Evolutionary conservation across 2,888 invertebrate species (phyloP), one percentile per base, ranked within the genome.

Genomic region (Dysmachus trigonus): DNA sequence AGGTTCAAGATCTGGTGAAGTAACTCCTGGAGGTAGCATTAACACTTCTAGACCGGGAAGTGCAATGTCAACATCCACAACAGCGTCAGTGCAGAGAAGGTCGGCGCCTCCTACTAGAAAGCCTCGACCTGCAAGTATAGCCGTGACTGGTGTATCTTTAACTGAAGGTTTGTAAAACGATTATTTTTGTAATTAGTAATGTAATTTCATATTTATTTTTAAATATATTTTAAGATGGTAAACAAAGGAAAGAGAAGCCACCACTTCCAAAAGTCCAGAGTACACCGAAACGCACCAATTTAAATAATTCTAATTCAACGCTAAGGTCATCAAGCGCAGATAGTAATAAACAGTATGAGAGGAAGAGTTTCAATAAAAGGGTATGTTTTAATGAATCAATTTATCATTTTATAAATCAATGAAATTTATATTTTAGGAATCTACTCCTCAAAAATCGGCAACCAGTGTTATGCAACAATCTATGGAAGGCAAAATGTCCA

Each of bases 1-100:
- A 95, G 95, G 95, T 93, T 93, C 94, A 89, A 94, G 95, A 89
- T 95, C 95, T 89, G 96, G 96, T 89, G 96, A 96, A 90, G 95
- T 95, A 89, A 96, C 96, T 88, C 96, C 96, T 88, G 91, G 92
- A 88, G 92, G 92, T 91, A 93, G 95, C 94, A 89, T 90, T 83
- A 92, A 90, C 89, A 94, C 95, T 88, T 97, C 97, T 89, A 94
- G 97, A 91, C 97, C 97, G 88, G 96, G 96, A 92, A 97, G 97
- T 93, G 96, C 97, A 89, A 94, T 97, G 94, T 97, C 96, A 91
- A 92, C 94, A 93, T 96, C 96, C 91, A 94, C 94, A 91, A 94
- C 94, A 91, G 93, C 94, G 88, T 92, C 94, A 72, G 92, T 94
- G 88, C 94, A 95, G 90, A 93, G 95, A 90, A 93, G 94, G 89